phyloP scores from a whole-genome alignment of 2,888 invertebrate genomes.

The Corythucha ciliata region DNA sequence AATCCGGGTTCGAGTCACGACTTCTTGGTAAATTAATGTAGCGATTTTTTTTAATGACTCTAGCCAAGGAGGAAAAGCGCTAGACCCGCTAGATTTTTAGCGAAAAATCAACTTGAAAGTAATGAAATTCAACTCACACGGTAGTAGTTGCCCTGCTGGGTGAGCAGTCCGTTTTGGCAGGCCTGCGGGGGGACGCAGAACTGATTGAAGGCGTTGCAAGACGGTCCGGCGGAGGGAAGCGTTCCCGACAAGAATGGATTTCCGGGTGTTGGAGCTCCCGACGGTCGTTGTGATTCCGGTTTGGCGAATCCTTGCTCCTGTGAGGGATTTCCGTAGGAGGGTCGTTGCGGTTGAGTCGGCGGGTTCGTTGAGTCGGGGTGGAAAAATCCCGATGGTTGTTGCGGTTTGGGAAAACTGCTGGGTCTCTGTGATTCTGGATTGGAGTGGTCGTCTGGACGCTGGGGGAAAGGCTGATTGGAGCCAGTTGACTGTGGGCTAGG shows the following conservation, averaged over 20 bases:
- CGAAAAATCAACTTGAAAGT: too few relatives aligned
- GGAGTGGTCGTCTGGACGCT: too few relatives aligned
- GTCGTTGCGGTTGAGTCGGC: slow-evolving; percentile 9
- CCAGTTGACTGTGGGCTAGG: too few relatives aligned
- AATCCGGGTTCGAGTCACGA: too few relatives aligned
- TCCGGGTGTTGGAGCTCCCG: not conserved
- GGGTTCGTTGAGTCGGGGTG: slow-evolving; percentile 20
- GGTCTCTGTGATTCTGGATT: too few relatives aligned
- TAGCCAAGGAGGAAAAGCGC: too few relatives aligned
- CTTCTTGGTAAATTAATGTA: too few relatives aligned
- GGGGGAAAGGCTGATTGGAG: too few relatives aligned
- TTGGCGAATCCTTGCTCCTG: slow-evolving; percentile 1
- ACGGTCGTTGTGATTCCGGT: not conserved
- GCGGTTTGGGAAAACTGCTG: too few relatives aligned
- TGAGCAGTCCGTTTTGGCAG: slow-evolving; percentile 22
- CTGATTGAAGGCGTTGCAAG: not conserved
- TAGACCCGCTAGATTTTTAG: too few relatives aligned
- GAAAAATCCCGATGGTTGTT: slow-evolving; percentile 37
- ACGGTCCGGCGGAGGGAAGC: not conserved
- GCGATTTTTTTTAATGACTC: too few relatives aligned
- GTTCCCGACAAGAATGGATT: slow-evolving; percentile 5
- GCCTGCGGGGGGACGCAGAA: slow-evolving; percentile 20
- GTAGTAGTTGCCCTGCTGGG: not conserved
- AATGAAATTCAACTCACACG: not conserved
- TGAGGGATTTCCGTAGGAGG: slow-evolving; percentile 9